Evolutionary conservation across 2,888 invertebrate genomes (phyloP).

Genomic region (Steromphala cineraria): DNA sequence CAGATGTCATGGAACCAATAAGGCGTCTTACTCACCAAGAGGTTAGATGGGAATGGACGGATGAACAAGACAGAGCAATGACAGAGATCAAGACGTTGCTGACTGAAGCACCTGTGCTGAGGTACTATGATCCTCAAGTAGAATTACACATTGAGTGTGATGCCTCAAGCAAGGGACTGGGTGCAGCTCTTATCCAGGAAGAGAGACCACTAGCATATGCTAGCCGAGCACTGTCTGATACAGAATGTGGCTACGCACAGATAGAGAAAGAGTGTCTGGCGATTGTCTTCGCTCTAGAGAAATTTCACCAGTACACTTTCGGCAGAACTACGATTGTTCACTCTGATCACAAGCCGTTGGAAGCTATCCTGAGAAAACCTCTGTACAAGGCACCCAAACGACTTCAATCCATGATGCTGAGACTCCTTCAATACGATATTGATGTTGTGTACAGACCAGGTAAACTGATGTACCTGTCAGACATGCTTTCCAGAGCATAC

Average conservation of each 20-base stretch:
- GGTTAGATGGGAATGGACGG: constrained; percentile 25
- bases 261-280: constrained; percentile 52
- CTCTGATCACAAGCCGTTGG: constrained; percentile 47
- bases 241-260: too few species aligned
- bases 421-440: constrained; percentile 26
- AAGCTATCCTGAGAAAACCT: too few species aligned
- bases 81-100: constrained; percentile 26
- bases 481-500: too few species aligned
- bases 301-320: constrained; percentile 43
- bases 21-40: constrained; percentile 24
- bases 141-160: constrained; percentile 22
- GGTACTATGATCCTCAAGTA: constrained; percentile 25
- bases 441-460: too few species aligned
- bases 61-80: constrained; percentile 35
- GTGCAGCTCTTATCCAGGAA: constrained; percentile 42
- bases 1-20: constrained; percentile 25
- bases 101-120: constrained; percentile 27
- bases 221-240: constrained; percentile 35
- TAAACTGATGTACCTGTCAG: too few species aligned
- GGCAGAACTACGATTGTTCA: constrained; percentile 35
- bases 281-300: constrained; percentile 39
- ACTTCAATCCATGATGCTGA: constrained; percentile 50
- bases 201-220: constrained; percentile 44
- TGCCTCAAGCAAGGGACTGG: too few species aligned
- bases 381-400: too few species aligned